A percentile compares a stretch with the other conserved stretches of the same genome.
phyloP scores from a whole-genome alignment of 2,888 invertebrate genomes.

The Sylvicola fuscatus region DNA sequence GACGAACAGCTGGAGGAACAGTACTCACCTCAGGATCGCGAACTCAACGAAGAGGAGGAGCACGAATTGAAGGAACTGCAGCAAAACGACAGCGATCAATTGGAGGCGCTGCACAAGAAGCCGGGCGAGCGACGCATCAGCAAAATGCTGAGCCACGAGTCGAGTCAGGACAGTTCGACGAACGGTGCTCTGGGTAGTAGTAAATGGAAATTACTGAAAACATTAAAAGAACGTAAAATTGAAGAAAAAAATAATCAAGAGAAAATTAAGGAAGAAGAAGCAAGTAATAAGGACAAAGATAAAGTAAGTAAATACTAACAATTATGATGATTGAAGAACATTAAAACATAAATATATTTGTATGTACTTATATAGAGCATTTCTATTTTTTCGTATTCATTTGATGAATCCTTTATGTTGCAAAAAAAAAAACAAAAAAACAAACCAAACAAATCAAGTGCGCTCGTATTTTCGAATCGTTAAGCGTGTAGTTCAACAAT shows the following conservation, averaged over 20 bases:
- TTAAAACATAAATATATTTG: neutral
- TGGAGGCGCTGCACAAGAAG: neutral
- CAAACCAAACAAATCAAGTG: no score
- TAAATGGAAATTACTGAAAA: conserved; percentile 81
- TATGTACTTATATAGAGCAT: no score
- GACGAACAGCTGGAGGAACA: conserved; percentile 5
- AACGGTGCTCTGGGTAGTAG: conserved; percentile 53
- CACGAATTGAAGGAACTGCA: no score
- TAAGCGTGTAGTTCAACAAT: no score
- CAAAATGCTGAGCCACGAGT: conserved; percentile 14
- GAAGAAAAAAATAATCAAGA: conserved; percentile 61
- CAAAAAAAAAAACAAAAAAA: no score
- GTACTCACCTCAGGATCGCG: conserved; percentile 7
- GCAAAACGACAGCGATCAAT: no score
- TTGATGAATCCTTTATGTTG: no score
- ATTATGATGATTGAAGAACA: neutral
- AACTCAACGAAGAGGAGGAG: no score
- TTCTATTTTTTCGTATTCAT: no score
- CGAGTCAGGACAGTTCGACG: conserved; percentile 22
- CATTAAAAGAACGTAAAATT: conserved; percentile 72
- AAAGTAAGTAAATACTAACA: conserved; percentile 32
- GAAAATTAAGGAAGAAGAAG: conserved; percentile 39
- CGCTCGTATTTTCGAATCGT: no score
- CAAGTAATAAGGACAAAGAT: conserved; percentile 40
- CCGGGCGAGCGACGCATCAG: neutral